Conservation (phyloP, 2,797 vertebrate species). For the Hemitrygon akajei region DNA sequence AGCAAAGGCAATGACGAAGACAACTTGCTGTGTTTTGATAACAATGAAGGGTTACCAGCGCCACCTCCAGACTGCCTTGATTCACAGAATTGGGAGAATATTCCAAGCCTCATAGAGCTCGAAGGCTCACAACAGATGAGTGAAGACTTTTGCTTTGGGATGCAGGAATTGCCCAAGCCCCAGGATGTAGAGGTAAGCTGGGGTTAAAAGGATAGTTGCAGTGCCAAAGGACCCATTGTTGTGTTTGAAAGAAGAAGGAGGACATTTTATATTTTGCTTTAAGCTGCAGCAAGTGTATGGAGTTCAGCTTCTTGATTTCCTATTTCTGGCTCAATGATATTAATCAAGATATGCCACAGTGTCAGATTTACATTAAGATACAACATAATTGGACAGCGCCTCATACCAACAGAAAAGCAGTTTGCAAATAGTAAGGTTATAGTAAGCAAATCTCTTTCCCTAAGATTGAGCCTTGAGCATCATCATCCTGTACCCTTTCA, state of each 20-base stretch:
- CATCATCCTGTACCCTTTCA: neutral
- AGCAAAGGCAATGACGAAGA: neutral
- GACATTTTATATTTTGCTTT: neutral
- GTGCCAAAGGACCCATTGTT: no score
- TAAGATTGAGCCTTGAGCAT: neutral
- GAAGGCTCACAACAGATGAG: constrained; percentile 62
- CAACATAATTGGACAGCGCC: neutral
- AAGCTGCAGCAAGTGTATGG: neutral
- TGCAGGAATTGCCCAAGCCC: constrained; percentile 28
- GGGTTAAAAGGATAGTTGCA: neutral
- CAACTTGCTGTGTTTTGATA: constrained; percentile 30
- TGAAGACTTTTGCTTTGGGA: constrained; percentile 32
- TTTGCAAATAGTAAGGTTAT: neutral
- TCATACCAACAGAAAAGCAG: neutral
- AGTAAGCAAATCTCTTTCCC: neutral
- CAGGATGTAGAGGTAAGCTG: constrained; percentile 23
- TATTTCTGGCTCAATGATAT: neutral
- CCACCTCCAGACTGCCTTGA: constrained; percentile 34
- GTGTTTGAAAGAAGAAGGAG: neutral
- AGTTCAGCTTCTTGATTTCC: neutral
- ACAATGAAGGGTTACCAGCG: constrained; percentile 16
- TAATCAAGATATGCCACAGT: neutral
- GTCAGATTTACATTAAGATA: neutral
- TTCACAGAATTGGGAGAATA: constrained; percentile 58
- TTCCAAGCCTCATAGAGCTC: constrained; percentile 65